Evolutionary conservation across 2,797 vertebrate species (phyloP).

Genomic region (Orientallactaga sibirica): DNA sequence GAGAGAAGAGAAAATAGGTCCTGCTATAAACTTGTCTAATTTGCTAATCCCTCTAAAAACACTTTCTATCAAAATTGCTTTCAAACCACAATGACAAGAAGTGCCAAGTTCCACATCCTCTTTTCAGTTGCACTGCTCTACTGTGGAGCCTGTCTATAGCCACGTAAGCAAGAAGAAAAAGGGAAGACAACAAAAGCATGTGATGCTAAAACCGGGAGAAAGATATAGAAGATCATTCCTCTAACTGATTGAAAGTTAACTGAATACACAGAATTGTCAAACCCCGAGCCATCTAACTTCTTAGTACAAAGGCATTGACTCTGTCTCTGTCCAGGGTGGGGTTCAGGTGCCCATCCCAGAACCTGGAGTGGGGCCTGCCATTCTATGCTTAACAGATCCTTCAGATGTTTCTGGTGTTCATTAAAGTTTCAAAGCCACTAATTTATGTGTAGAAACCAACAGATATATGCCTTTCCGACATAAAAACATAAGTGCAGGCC

Average conservation of each 20-base stretch:
- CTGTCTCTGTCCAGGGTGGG: background rate
- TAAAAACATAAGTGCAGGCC: background rate
- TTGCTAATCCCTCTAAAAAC: background rate
- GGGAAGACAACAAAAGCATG: background rate
- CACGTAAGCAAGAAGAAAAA: background rate
- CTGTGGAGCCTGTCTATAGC: background rate
- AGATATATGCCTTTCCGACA: background rate
- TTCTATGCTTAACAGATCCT: background rate
- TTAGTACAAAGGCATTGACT: background rate
- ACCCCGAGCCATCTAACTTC: background rate
- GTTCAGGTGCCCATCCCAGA: background rate
- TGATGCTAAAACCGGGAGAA: background rate
- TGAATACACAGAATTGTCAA: background rate
- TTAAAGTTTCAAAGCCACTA: background rate
- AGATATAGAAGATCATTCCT: background rate
- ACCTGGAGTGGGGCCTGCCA: background rate
- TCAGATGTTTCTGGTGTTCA: background rate
- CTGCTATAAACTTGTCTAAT: background rate
- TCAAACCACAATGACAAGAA: conserved; percentile 17
- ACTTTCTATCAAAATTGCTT: conserved; percentile 20
- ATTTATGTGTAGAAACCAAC: background rate
- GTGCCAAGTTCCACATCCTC: background rate
- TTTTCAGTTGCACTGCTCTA: background rate
- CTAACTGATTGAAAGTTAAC: background rate
- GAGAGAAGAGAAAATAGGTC: background rate